Evolutionary conservation across 2,113 vertebrate genomes (phyloP).

Genomic region (Caretta caretta): DNA sequence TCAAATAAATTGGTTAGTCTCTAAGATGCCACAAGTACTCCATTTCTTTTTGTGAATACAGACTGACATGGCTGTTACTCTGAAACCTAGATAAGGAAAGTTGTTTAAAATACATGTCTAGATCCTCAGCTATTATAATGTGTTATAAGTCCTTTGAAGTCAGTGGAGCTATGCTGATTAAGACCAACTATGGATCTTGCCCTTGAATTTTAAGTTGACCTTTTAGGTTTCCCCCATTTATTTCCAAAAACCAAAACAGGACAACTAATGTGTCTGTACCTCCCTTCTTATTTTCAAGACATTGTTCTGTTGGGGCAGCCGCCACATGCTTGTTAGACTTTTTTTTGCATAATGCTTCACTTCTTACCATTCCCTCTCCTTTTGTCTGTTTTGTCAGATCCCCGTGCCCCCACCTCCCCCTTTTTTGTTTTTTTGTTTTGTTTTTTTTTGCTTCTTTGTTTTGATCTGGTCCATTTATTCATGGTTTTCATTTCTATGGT

Average conservation of each 20-base stretch:
- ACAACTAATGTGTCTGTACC: conserved; percentile 13
- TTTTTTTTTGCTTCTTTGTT: background rate
- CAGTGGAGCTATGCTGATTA: conserved; percentile 1
- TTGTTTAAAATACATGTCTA: background rate
- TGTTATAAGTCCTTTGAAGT: background rate
- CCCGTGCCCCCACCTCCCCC: too few relatives aligned
- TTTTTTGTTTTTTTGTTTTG: too few relatives aligned
- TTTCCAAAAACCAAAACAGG: conserved; percentile 29
- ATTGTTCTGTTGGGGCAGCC: background rate
- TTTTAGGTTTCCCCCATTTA: background rate
- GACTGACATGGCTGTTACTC: too few relatives aligned
- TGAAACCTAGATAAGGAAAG: background rate
- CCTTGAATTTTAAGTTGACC: conserved; percentile 1
- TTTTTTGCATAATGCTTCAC: background rate
- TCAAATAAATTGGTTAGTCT: too few relatives aligned
- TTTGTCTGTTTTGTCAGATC: background rate
- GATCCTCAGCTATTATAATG: background rate
- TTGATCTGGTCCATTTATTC: background rate
- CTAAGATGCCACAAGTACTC: too few relatives aligned
- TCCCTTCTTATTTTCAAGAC: background rate
- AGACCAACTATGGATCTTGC: conserved; percentile 5
- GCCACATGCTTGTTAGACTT: background rate
- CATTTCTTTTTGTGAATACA: too few relatives aligned
- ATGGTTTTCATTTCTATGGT: background rate
- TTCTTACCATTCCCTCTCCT: background rate